These are phyloP conservation scores for Theristicus caerulescens DNA, from an alignment of 2,113 vertebrate species.

Conservation along the genomic window DNA sequence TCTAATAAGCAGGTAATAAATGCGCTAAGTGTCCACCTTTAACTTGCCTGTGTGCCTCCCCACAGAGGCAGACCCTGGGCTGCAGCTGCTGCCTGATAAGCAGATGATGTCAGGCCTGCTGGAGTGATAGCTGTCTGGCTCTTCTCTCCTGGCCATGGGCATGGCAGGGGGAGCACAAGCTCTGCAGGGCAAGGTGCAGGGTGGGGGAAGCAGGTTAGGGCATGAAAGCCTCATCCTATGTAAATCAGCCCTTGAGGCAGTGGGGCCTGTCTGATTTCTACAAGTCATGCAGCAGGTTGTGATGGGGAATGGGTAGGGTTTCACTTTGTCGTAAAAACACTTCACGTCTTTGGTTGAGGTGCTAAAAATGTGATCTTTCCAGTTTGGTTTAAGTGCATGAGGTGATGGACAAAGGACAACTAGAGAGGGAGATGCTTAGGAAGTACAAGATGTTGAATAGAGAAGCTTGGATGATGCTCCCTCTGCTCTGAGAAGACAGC, in stretches of 20 bases:
- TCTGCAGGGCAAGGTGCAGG: background rate
- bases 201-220: background rate
- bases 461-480: background rate
- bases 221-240: background rate
- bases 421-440: background rate
- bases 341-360: fast-evolving
- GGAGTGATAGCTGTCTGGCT: background rate
- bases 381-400: background rate
- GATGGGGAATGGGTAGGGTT: background rate
- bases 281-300: background rate
- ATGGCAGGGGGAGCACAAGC: background rate
- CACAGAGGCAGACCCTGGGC: background rate
- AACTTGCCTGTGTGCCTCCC: background rate
- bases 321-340: background rate
- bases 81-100: slow-evolving; percentile 27
- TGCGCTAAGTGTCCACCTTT: slow-evolving; percentile 50
- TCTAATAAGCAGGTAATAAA: slow-evolving; percentile 67
- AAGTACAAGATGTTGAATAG: background rate
- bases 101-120: background rate
- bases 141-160: background rate
- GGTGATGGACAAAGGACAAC: background rate
- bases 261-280: background rate
- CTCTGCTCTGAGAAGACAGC: background rate
- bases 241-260: background rate
- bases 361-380: background rate